A percentile compares a stretch with the other conserved stretches of the same genome.
These are phyloP conservation scores for Ardeotis arabs DNA, from an alignment of 2,113 vertebrate genomes.

Conservation along the genomic window DNA sequence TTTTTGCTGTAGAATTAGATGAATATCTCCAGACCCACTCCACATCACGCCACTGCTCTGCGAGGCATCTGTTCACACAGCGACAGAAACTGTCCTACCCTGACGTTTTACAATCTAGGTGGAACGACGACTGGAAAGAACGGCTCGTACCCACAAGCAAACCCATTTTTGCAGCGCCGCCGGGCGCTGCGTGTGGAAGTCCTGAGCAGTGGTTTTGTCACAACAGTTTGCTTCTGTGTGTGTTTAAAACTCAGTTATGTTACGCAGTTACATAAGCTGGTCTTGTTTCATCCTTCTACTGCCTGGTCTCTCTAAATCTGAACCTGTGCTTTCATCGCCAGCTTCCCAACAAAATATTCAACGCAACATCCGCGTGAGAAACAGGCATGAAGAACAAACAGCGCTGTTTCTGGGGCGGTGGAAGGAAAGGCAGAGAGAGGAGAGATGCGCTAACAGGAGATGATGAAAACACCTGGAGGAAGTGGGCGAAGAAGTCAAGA, in stretches of 20 bases:
- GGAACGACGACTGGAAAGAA: background rate
- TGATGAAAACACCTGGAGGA: background rate
- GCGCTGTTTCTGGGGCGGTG: background rate
- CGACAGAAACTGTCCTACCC: background rate
- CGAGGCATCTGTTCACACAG: background rate
- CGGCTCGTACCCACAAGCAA: background rate
- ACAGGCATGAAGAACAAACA: background rate
- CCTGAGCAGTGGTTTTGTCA: background rate
- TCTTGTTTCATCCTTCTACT: background rate
- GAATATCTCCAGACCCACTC: background rate
- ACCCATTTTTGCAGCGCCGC: background rate
- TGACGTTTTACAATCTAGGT: background rate
- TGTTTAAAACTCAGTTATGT: background rate
- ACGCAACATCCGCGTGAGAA: rapidly evolving
- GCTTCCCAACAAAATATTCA: background rate
- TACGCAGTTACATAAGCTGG: background rate
- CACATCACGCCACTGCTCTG: rapidly evolving
- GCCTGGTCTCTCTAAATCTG: background rate
- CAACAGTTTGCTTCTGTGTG: background rate
- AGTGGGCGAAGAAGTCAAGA: background rate
- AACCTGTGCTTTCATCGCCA: background rate
- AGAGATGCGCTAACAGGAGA: background rate
- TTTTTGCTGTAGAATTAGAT: rapidly evolving
- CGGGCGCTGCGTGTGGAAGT: background rate
- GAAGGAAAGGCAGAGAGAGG: background rate